Conservation (phyloP, 2,888 invertebrate genomes). For the Notocelia uddmanniana region DNA sequence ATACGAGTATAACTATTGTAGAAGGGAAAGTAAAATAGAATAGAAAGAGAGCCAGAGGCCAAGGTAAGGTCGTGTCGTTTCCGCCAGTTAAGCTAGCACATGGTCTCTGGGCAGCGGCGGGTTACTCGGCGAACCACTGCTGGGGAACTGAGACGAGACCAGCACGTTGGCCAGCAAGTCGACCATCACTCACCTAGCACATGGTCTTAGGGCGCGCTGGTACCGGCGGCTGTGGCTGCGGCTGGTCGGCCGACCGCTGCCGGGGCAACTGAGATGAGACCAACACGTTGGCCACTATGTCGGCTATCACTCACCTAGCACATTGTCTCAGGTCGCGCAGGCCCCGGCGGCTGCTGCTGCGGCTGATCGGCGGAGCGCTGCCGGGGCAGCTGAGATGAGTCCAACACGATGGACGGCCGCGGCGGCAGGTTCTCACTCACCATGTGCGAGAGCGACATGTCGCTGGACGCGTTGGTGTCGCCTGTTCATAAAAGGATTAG, state of each 20-base stretch:
- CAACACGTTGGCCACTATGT: slow-evolving; percentile 77
- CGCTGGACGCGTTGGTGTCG: slow-evolving; percentile 83
- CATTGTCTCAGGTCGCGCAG: slow-evolving; percentile 78
- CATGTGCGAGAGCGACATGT: slow-evolving; percentile 82
- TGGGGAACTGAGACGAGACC: slow-evolving; percentile 81
- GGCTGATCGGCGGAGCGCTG: slow-evolving; percentile 78
- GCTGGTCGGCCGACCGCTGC: slow-evolving; percentile 76
- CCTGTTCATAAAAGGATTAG: slow-evolving; percentile 57
- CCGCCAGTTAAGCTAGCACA: too few species aligned
- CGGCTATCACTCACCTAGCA: slow-evolving; percentile 58
- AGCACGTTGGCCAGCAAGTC: slow-evolving; percentile 76
- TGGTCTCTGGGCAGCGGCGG: slow-evolving; percentile 76
- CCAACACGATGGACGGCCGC: slow-evolving; percentile 81
- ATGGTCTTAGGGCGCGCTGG: slow-evolving; percentile 76
- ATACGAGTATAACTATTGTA: too few species aligned
- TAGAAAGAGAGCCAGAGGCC: too few species aligned
- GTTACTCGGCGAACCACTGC: slow-evolving; percentile 67
- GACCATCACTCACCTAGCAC: slow-evolving; percentile 62
- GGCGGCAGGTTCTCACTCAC: slow-evolving; percentile 81
- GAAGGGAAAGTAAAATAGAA: too few species aligned
- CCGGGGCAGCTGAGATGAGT: slow-evolving; percentile 81
- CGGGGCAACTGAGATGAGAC: slow-evolving; percentile 82
- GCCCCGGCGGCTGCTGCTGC: slow-evolving; percentile 70
- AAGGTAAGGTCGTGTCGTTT: too few species aligned
- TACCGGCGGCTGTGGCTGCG: slow-evolving; percentile 62